Percentiles rank a stretch among this genome's conserved stretches.
Evolutionary conservation across 2,113 vertebrate genomes (phyloP).

Genomic region (Indicator maculatus): DNA sequence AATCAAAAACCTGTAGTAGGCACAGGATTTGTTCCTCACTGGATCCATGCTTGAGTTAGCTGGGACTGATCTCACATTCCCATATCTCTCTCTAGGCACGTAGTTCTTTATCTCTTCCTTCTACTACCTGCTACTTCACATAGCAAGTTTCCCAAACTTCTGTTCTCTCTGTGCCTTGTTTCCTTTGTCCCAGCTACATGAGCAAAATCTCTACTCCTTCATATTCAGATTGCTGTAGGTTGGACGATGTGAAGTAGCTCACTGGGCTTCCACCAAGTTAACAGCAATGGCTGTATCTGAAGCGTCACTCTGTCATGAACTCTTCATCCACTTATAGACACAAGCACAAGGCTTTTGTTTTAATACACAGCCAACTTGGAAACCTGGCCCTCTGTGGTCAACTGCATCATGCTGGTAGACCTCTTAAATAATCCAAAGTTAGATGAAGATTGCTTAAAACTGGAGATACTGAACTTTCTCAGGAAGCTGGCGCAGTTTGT

Average conservation of each 20-base stretch:
- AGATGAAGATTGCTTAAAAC: background rate
- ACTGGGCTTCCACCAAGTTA: background rate
- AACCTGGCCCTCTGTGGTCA: background rate
- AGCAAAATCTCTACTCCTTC: background rate
- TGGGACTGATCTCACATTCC: background rate
- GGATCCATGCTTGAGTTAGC: background rate
- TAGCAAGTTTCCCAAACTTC: background rate
- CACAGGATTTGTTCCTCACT: background rate
- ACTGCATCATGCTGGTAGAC: background rate
- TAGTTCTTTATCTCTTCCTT: background rate
- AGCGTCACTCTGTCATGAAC: background rate
- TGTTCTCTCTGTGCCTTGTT: background rate
- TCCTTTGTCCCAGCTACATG: background rate
- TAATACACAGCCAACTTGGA: background rate
- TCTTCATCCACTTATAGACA: background rate
- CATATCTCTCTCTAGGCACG: rapidly evolving
- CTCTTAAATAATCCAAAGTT: background rate
- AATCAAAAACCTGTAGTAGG: background rate
- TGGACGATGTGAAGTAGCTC: background rate
- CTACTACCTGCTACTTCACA: background rate
- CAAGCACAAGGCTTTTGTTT: background rate
- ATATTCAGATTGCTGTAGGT: background rate
- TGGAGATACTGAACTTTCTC: rapidly evolving
- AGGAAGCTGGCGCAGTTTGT: background rate
- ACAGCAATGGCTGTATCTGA: background rate